A percentile compares a stretch with the other conserved stretches of the same genome.
These are phyloP conservation scores for Drosophila nasuta DNA, from an alignment of 1,140 invertebrate species.

Conservation along the genomic window DNA sequence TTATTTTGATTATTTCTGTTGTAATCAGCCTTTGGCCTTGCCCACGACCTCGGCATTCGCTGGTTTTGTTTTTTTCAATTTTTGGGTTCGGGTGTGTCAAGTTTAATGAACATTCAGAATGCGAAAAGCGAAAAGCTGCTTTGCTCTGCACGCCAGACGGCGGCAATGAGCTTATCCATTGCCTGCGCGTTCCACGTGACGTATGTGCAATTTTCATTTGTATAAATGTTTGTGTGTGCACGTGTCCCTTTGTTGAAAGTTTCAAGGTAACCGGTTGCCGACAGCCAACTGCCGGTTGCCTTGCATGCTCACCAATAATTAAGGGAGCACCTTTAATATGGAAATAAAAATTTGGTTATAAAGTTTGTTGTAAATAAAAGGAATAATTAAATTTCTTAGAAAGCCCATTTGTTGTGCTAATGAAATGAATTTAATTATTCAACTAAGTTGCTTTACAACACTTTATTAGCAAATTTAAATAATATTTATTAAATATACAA, in stretches of 20 bases:
- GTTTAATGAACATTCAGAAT: slow-evolving; percentile 39
- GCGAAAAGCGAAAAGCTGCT: slow-evolving; percentile 21
- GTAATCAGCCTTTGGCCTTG: slow-evolving; percentile 37
- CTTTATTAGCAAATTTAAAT: too few relatives aligned
- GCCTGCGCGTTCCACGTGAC: slow-evolving; percentile 30
- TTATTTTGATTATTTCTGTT: slow-evolving; percentile 64
- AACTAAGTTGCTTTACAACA: not conserved
- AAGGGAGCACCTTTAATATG: not conserved
- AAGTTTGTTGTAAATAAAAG: slow-evolving; percentile 1
- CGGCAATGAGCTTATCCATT: slow-evolving; percentile 33
- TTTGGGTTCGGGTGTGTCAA: slow-evolving; percentile 15
- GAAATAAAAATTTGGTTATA: not conserved
- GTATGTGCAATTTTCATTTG: slow-evolving; percentile 39
- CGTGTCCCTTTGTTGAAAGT: not conserved
- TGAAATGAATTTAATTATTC: not conserved
- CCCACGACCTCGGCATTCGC: slow-evolving; percentile 2
- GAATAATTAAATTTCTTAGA: slow-evolving; percentile 4
- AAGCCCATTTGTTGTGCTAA: not conserved
- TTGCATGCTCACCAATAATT: slow-evolving; percentile 35
- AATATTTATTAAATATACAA: too few relatives aligned
- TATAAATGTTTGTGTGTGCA: not conserved
- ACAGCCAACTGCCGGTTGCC: not conserved
- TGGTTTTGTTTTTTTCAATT: not conserved
- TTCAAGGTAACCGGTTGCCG: slow-evolving; percentile 12
- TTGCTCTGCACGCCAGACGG: slow-evolving; percentile 17